Conservation (phyloP, 2,797 vertebrate genomes). For the Coracias cyanogaster region DNA sequence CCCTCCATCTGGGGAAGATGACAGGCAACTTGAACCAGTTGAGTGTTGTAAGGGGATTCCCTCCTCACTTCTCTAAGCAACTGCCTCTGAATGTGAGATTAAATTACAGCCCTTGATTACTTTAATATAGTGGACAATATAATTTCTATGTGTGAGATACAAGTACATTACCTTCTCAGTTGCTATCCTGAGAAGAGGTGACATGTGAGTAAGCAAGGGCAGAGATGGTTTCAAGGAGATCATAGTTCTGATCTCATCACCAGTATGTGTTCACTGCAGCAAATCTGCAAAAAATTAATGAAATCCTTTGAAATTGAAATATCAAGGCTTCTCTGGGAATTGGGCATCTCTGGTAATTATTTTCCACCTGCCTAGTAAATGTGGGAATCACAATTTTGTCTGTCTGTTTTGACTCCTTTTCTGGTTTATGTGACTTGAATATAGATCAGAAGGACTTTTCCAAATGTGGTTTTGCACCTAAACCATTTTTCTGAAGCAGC, state of each 20-base stretch:
- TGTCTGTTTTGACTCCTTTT: neutral
- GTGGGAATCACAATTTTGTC: neutral
- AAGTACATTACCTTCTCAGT: neutral
- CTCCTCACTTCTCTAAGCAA: neutral
- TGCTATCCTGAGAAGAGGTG: neutral
- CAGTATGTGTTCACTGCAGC: accelerated
- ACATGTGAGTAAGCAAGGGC: neutral
- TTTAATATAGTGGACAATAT: neutral
- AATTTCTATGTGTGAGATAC: neutral
- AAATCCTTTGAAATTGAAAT: neutral
- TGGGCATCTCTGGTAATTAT: neutral
- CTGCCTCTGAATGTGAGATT: neutral
- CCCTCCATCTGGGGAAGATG: neutral
- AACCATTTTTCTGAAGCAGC: neutral
- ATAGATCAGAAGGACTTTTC: neutral
- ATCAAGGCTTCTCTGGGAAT: neutral
- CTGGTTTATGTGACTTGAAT: neutral
- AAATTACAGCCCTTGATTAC: neutral
- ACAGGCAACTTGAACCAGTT: neutral
- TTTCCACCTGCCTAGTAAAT: neutral
- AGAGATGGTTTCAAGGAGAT: neutral
- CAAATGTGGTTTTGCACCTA: neutral
- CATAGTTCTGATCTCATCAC: neutral
- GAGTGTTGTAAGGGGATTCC: neutral
- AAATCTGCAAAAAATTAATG: neutral